Conservation (phyloP, 1,140 invertebrate species). For the Halyomorpha halys region DNA sequence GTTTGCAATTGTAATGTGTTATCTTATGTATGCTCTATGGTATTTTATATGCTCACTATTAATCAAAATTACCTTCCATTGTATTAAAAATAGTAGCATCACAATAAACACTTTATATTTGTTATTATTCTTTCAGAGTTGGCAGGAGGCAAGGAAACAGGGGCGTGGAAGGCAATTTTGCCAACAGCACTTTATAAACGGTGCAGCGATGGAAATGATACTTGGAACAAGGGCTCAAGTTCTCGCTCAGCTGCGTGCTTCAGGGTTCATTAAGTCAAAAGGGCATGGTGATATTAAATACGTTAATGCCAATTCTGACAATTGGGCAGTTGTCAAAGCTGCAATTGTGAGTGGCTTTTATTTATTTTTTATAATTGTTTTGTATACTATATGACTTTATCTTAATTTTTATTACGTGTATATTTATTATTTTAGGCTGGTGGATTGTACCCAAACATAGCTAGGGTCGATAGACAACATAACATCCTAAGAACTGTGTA, state of each 20-base stretch:
- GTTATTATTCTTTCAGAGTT: conserved; percentile 35
- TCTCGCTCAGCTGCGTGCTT: conserved; percentile 71
- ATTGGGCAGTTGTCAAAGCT: conserved; percentile 87
- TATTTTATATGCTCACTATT: too few relatives aligned
- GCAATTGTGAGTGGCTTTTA: conserved; percentile 47
- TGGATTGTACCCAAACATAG: conserved; percentile 80
- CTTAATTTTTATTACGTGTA: neutral
- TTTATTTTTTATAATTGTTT: neutral
- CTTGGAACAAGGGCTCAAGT: conserved; percentile 63
- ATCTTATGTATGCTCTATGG: too few relatives aligned
- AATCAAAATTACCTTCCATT: too few relatives aligned
- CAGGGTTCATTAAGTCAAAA: conserved; percentile 64
- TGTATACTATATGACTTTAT: neutral
- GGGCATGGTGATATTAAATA: conserved; percentile 56
- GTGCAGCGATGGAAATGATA: conserved; percentile 79
- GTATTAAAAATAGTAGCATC: too few relatives aligned
- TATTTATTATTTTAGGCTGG: conserved; percentile 35
- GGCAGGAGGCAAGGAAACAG: conserved; percentile 54
- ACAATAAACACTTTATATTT: too few relatives aligned
- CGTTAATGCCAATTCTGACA: conserved; percentile 75
- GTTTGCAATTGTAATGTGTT: too few relatives aligned
- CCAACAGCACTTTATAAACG: conserved; percentile 65
- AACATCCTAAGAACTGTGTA: conserved; percentile 42
- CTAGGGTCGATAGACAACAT: conserved; percentile 51
- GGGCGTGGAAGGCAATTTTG: conserved; percentile 61